Base-by-base conservation (phyloP, 2,888 invertebrate genomes). In the Merodon equestris region DNA sequence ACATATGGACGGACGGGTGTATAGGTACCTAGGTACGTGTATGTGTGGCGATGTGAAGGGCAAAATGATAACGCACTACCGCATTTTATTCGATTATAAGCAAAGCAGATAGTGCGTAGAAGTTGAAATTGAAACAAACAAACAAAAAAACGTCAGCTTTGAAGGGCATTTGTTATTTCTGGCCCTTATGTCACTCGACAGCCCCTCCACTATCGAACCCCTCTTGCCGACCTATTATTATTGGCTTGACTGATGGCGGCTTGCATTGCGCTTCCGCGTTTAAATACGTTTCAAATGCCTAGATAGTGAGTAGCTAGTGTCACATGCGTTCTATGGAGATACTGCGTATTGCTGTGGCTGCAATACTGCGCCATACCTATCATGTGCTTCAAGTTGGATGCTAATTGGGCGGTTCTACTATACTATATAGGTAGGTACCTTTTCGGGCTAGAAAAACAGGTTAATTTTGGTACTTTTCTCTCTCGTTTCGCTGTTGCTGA, bases 51-150 rank as follows among this genome's bases (percentile, higher is more conserved):
- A 4, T 27, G 45, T 81, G 81, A 75, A 81, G 81, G 81, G 81
- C 75, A 67, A 71, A 75, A 50, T 75, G 54, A 81, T 75, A 75
- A 60, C 66, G 61, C 51, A 66, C 68, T 56, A 56, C 53, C 64
- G 74, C 53, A 73, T 73, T 58, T 73, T 9, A 45, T 57, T 50
- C 27, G 27, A 27, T 27, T 27, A 7, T 27, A 27, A 7, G 27
- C 27, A 27, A n/a, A 50, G 47, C 54, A 54, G n/a, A 48, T 54
- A 60, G 58, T 66, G 73, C 60, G 58, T 72, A 56, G 51, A 68
- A 63, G 53, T 13, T 38, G 15, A 27, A 56, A 51, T 36, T 58
- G 36, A 27, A 27, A 27, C 27, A 27, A 27, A 27, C 27, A 27
- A 27, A 4, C 27, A 27, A n/a, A n/a, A n/a, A n/a, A 27, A 27